A percentile compares a stretch with the other conserved stretches of the same genome.
These are phyloP conservation scores for Dryocosmus kuriphilus DNA, from an alignment of 2,888 invertebrate species.

Conservation along the genomic window DNA sequence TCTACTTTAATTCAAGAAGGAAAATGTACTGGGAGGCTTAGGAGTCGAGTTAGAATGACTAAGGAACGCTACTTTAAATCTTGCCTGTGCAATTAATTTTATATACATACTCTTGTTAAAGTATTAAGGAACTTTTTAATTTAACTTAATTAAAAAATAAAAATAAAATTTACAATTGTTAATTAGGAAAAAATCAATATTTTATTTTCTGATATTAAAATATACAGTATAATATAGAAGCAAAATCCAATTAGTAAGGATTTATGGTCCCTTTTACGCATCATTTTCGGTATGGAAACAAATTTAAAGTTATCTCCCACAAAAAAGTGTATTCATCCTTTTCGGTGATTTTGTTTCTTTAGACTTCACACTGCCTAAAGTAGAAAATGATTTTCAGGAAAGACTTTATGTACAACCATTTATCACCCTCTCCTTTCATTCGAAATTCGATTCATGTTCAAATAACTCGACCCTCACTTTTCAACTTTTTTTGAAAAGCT, in stretches of 20 bases:
- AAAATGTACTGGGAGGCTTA: not conserved
- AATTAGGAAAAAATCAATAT: not conserved
- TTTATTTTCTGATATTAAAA: not conserved
- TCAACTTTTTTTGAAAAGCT: constrained; percentile 1
- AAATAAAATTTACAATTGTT: not conserved
- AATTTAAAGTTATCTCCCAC: not conserved
- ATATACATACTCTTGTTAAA: not conserved
- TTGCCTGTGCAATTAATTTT: not conserved
- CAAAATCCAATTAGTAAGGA: not conserved
- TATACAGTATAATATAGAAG: not conserved
- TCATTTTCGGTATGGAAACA: not conserved
- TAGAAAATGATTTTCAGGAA: not conserved
- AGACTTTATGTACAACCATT: not conserved
- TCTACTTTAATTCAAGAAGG: not conserved
- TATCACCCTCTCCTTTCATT: not conserved
- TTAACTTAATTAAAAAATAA: no score
- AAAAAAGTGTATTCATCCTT: not conserved
- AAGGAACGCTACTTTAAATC: not conserved
- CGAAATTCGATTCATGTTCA: not conserved
- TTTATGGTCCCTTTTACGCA: not conserved
- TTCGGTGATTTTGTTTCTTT: not conserved
- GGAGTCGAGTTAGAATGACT: not conserved
- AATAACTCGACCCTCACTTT: constrained; percentile 1
- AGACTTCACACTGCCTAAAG: not conserved
- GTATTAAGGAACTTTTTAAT: not conserved